Evolutionary conservation across 2,113 vertebrate species (phyloP).

Genomic region (Aptenodytes forsteri): DNA sequence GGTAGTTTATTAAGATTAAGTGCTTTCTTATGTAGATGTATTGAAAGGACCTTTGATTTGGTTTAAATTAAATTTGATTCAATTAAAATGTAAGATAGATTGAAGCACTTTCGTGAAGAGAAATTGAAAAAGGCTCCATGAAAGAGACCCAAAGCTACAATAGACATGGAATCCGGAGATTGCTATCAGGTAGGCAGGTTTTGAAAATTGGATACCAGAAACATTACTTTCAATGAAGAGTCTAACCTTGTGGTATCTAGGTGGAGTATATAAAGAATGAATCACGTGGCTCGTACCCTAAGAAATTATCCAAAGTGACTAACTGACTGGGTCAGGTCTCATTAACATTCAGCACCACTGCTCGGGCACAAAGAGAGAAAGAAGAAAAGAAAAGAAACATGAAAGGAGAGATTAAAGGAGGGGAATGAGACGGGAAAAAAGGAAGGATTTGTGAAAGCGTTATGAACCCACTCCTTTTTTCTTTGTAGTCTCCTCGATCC

Average conservation of each 20-base stretch:
- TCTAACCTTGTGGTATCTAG: neutral
- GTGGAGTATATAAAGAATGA: neutral
- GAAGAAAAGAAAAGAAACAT: conserved; percentile 21
- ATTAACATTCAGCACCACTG: conserved; percentile 27
- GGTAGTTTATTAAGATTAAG: conserved; percentile 78
- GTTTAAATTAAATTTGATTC: conserved; percentile 78
- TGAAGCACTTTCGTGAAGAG: conserved; percentile 59
- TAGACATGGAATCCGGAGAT: neutral
- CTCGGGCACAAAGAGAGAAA: neutral
- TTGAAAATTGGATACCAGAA: conserved; percentile 11
- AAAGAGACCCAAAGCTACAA: neutral
- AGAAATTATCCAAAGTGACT: neutral
- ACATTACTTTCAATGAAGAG: neutral
- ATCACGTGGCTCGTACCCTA: neutral
- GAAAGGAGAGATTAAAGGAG: conserved; percentile 43
- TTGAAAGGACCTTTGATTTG: conserved; percentile 73
- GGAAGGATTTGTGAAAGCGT: conserved; percentile 5
- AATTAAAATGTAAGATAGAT: conserved; percentile 72
- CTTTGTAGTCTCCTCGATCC: neutral
- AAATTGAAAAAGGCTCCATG: conserved; percentile 26
- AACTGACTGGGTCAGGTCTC: neutral
- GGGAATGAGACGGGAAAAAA: neutral
- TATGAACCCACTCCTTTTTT: neutral
- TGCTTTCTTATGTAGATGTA: conserved; percentile 74
- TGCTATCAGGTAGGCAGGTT: neutral